Conservation (phyloP, 2,113 vertebrate species). For the Motacilla tschutschensis region DNA sequence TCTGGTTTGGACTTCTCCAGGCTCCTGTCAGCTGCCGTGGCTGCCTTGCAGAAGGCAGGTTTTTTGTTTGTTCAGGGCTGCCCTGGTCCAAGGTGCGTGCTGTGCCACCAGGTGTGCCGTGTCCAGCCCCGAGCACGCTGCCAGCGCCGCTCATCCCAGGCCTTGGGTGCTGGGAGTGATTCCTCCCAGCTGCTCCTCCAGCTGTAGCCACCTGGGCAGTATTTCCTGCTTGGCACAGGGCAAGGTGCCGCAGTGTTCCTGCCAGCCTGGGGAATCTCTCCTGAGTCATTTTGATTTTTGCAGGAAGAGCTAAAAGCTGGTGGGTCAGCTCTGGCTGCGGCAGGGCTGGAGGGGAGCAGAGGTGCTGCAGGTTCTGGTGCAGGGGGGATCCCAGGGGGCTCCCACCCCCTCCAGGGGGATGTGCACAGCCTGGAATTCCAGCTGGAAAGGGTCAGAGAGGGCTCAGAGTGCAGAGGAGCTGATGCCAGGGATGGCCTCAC, state of each 20-base stretch:
- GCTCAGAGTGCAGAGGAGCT: not conserved
- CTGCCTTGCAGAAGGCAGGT: not conserved
- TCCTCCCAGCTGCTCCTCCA: not conserved
- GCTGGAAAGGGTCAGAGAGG: not conserved
- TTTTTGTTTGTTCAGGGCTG: not conserved
- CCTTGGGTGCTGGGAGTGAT: not conserved
- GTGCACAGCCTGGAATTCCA: rapidly evolving
- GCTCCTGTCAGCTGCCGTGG: rapidly evolving
- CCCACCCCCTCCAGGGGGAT: not conserved
- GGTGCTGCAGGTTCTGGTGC: not conserved
- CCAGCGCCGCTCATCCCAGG: rapidly evolving
- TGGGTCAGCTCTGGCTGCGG: not conserved
- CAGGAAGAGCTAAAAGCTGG: not conserved
- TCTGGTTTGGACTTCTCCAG: not conserved
- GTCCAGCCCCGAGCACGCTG: not conserved
- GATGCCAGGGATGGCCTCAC: not conserved
- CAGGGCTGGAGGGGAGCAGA: not conserved
- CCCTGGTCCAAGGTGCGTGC: not conserved
- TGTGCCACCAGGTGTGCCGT: not conserved
- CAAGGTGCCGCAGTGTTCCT: not conserved
- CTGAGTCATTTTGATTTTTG: not conserved
- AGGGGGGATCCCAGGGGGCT: not conserved
- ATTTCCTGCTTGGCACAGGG: not conserved
- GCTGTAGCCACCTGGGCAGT: not conserved
- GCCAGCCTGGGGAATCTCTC: not conserved